Conservation (phyloP, 2,888 invertebrate species). For the Dinocampus coccinellae region DNA sequence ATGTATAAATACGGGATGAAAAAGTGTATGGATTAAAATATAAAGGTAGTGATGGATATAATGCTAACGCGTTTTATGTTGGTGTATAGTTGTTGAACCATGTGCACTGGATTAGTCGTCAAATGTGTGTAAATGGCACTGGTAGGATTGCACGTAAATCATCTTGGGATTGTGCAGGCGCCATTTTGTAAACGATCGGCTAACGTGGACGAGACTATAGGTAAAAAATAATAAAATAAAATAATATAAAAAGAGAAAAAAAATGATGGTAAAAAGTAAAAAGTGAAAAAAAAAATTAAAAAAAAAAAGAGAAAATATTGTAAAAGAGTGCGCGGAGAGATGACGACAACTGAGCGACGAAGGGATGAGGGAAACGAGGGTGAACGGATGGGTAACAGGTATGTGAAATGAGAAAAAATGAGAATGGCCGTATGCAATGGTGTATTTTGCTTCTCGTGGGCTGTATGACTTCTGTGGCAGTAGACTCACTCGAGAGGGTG, state of each 20-base stretch:
- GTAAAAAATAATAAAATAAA: constrained; percentile 35
- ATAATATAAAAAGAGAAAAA: constrained; percentile 7
- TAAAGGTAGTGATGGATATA: not conserved
- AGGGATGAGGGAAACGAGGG: too few relatives aligned
- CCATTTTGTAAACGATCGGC: constrained; percentile 1
- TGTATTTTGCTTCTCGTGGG: constrained; percentile 21
- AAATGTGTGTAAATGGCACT: constrained; percentile 58
- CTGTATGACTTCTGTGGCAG: not conserved
- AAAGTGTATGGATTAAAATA: too few relatives aligned
- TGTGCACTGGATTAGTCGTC: constrained; percentile 53
- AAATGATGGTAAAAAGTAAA: not conserved
- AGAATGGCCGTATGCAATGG: not conserved
- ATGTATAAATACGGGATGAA: too few relatives aligned
- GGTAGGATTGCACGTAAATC: constrained; percentile 58
- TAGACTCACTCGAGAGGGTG: not conserved
- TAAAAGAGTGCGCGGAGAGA: not conserved
- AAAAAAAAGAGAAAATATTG: not conserved
- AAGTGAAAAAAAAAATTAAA: too few relatives aligned
- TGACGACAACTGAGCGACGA: not conserved
- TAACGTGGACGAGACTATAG: constrained; percentile 8
- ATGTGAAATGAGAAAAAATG: constrained; percentile 40
- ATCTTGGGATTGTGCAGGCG: constrained; percentile 38
- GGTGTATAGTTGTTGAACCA: constrained; percentile 37
- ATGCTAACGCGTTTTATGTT: not conserved
- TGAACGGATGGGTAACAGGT: not conserved